Evolutionary conservation across 1,140 invertebrate species (phyloP).

Genomic region (Apis mellifera): Amel_HAv3.1 CM009934.2:6001501-6002000

Average conservation of each 20-base stretch:
- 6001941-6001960: neutral
- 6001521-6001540: neutral
- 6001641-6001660: neutral
- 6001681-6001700: neutral
- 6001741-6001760: conserved; percentile 35
- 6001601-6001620: conserved; percentile 28
- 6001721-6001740: conserved; percentile 24
- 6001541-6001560: neutral
- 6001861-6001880: neutral
- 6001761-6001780: conserved; percentile 14
- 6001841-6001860: neutral
- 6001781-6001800: neutral
- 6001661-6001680: conserved; percentile 5
- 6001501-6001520: neutral
- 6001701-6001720: conserved; percentile 4
- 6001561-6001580: conserved; percentile 26
- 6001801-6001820: neutral
- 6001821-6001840: no score
- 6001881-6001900: conserved; percentile 1
- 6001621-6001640: neutral
- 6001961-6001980: no score
- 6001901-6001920: neutral
- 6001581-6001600: conserved; percentile 12
- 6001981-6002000: no score
- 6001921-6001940: neutral